Base-by-base conservation (phyloP, 1,140 invertebrate species). In the Portunus trituberculatus region DNA sequence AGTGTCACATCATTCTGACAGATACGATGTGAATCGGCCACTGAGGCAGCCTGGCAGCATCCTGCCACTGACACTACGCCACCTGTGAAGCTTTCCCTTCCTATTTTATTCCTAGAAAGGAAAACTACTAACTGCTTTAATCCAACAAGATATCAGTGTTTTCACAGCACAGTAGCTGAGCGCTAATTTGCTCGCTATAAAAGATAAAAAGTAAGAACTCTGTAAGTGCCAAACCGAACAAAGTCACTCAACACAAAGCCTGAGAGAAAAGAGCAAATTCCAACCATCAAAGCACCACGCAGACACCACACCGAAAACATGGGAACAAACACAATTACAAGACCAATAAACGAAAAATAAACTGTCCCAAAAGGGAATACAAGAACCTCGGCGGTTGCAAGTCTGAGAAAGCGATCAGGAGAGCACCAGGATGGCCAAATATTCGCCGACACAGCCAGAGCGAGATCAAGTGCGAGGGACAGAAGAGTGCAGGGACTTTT, bases 321-420 rank as follows among this genome's bases (percentile, higher is more conserved):
- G 67, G 12, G 20, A 76, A n/a, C 67, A 76, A 76, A 76, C 25
- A 76, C 67, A 76, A 76, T 76, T 76, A 76, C 67, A n/a, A n/a
- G 20, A 3, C 16, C 67, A 76, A 76, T 59, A 76, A 76, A 76
- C 67, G 6, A 76, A n/a, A 76, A 76, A 76, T n/a, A n/a, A n/a
- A 76, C 67, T n/a, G 67, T 76, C 67, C 67, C 25, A 7, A 76
- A 76, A 76, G 67, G n/a, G 67, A n/a, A 76, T n/a, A 76, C 67
- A 76, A 76, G 67, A 25, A 76, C 20, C 67, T 7, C 12, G 20
- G 67, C 67, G 20, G 67, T 76, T 76, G 67, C 20, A n/a, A n/a
- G 20, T 76, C 67, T 76, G 67, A 76, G 67, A 76, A 76, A 76
- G 67, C 67, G 67, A 76, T 76, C 67, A 76, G 67, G 67, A 25